phyloP scores from a whole-genome alignment of 1,140 invertebrate genomes.

The Thaumatotibia leucotreta region DNA sequence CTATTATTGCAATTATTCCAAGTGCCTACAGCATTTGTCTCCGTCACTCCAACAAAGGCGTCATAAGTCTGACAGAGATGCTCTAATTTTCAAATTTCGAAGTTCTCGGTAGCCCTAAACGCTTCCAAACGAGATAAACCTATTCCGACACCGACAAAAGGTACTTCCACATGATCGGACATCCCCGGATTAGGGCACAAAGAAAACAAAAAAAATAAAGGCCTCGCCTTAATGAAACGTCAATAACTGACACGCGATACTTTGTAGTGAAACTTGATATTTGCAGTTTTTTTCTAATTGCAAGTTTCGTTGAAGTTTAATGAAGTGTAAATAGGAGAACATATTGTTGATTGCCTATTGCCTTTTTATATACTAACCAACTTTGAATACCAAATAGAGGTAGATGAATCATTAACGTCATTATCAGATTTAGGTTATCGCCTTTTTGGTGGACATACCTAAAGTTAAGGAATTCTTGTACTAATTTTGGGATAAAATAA shows the following conservation, averaged over 20 bases:
- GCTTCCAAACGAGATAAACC: not conserved
- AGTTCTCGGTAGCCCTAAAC: no score
- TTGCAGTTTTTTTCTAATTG: not conserved
- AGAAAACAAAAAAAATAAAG: not conserved
- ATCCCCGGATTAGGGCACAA: not conserved
- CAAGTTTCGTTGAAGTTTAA: not conserved
- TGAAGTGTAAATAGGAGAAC: not conserved
- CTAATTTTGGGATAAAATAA: no score
- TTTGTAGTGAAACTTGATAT: slow-evolving; percentile 5
- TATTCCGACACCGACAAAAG: not conserved
- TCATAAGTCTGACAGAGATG: no score
- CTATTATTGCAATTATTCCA: no score
- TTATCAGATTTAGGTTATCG: no score
- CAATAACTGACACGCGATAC: slow-evolving; percentile 1
- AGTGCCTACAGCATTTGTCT: no score
- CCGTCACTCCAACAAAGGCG: no score
- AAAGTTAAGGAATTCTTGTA: no score
- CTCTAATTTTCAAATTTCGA: no score
- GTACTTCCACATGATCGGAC: not conserved
- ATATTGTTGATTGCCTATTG: not conserved
- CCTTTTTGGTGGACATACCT: no score
- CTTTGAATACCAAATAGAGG: no score
- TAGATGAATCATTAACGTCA: no score
- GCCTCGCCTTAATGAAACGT: slow-evolving; percentile 1
- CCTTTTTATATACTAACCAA: not conserved